These are phyloP conservation scores for Motacilla alba DNA, from an alignment of 2,113 vertebrate genomes.

Conservation along the genomic window DNA sequence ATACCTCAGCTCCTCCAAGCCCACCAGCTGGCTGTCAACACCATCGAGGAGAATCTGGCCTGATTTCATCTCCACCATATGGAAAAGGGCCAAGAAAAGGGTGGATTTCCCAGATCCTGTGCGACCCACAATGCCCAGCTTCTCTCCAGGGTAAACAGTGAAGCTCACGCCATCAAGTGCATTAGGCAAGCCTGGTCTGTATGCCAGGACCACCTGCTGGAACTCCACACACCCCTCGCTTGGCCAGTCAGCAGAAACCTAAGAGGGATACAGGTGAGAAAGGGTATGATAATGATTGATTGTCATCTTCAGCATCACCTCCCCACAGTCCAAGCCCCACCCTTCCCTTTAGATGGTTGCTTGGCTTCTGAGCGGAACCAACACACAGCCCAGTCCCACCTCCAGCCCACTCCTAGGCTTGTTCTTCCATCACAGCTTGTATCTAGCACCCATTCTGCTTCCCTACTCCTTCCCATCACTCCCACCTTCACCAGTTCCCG, in stretches of 20 bases:
- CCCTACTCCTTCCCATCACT: background rate
- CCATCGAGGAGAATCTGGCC: slow-evolving; percentile 87
- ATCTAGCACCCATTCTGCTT: background rate
- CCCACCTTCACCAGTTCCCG: background rate
- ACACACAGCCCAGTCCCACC: background rate
- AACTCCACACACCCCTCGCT: slow-evolving; percentile 84
- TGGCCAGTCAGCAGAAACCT: slow-evolving; percentile 85
- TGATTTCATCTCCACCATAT: slow-evolving; percentile 86
- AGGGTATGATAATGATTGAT: background rate
- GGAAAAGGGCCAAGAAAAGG: slow-evolving; percentile 90
- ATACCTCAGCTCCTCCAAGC: slow-evolving; percentile 84
- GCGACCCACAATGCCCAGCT: slow-evolving; percentile 91
- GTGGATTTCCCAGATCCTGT: slow-evolving; percentile 97
- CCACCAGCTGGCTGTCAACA: slow-evolving; percentile 78
- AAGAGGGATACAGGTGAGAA: background rate
- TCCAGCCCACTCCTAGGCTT: background rate
- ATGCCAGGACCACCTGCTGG: slow-evolving; percentile 77
- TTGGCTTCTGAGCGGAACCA: background rate
- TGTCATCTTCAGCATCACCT: background rate
- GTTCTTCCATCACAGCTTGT: background rate
- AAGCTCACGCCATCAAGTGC: slow-evolving; percentile 88
- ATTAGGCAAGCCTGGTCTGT: slow-evolving; percentile 85
- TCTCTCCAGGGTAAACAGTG: slow-evolving; percentile 84
- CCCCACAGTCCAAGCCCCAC: background rate
- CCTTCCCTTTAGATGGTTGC: background rate